Conservation (phyloP, 2,797 vertebrate genomes). For the Notoglanidium macrostoma region DNA sequence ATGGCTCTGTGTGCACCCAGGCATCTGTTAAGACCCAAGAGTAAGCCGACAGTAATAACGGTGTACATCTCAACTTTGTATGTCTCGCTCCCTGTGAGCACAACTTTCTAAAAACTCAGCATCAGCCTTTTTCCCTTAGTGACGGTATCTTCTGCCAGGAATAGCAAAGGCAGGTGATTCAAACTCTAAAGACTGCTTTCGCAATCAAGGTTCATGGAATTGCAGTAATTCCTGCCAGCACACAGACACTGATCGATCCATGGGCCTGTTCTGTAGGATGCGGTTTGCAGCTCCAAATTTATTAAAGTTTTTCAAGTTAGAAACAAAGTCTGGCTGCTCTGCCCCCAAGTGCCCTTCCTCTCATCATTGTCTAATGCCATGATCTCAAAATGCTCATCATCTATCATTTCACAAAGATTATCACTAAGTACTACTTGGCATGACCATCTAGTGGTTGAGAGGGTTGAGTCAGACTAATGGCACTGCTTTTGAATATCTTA, state of each 20-base stretch:
- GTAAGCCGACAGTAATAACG: slow-evolving; percentile 10
- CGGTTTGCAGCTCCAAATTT: not conserved
- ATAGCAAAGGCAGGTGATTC: not conserved
- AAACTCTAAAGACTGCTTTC: not conserved
- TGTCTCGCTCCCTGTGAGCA: not conserved
- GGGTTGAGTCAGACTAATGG: slow-evolving; percentile 16
- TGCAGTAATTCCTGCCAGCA: not conserved
- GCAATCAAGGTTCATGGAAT: not conserved
- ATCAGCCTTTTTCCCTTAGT: not conserved
- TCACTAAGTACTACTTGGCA: not conserved
- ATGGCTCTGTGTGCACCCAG: not conserved
- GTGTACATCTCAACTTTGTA: not conserved
- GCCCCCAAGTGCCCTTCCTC: not conserved
- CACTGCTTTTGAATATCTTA: slow-evolving; percentile 15
- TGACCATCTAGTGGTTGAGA: not conserved
- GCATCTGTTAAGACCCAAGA: slow-evolving; percentile 4
- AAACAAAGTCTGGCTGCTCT: not conserved
- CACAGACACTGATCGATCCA: not conserved
- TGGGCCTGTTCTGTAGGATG: not conserved
- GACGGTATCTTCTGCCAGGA: not conserved
- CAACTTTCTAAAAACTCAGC: not conserved
- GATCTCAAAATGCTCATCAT: not conserved
- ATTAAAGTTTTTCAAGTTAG: not conserved
- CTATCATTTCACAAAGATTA: slow-evolving; percentile 5
- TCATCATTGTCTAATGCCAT: slow-evolving; percentile 7